phyloP scores from a whole-genome alignment of 2,113 vertebrate genomes.

The Lampris incognitus region DNA sequence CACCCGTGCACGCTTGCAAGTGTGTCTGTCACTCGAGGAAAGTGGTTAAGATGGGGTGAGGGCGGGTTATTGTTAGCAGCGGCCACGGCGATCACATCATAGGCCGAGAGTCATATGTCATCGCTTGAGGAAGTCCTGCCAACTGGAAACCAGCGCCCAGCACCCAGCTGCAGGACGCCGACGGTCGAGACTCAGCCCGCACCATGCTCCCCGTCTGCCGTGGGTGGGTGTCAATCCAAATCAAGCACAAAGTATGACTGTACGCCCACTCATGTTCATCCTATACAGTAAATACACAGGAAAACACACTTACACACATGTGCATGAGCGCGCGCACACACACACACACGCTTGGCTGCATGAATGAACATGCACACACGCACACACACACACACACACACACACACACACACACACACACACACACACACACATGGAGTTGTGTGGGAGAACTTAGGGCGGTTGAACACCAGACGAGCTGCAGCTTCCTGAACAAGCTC shows the following conservation, averaged over 20 bases:
- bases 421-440: too few relatives aligned
- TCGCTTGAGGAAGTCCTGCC: constrained; percentile 43
- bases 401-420: not conserved
- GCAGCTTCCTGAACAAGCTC: too few relatives aligned
- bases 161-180: constrained; percentile 9
- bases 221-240: constrained; percentile 15
- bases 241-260: constrained; percentile 22
- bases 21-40: not conserved
- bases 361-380: not conserved
- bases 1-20: not conserved
- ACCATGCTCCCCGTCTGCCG: not conserved
- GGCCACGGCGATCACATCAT: constrained; percentile 40
- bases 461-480: too few relatives aligned
- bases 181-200: constrained; percentile 12
- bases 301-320: not conserved
- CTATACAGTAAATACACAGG: constrained; percentile 18
- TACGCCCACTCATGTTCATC: not conserved
- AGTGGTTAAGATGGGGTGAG: not conserved
- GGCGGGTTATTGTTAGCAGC: constrained; percentile 39
- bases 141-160: not conserved
- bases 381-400: not conserved
- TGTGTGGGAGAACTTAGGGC: too few relatives aligned
- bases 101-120: constrained; percentile 28
- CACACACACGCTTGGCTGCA: not conserved
- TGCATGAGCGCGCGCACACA: constrained; percentile 25